Evolutionary conservation across 2,797 vertebrate genomes (phyloP).

Genomic region (Hypotaenidia philippensis): DNA sequence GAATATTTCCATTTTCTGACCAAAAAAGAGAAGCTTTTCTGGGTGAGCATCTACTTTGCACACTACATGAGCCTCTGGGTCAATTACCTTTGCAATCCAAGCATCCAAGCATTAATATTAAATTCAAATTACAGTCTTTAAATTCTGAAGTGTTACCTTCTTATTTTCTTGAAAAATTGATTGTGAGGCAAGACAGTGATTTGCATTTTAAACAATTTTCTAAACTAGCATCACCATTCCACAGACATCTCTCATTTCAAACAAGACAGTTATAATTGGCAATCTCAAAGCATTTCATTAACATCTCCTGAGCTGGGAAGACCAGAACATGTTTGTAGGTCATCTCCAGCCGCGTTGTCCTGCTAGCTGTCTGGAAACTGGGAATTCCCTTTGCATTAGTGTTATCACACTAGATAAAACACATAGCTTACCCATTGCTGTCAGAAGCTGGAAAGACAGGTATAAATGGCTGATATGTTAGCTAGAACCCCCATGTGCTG

Average conservation of each 20-base stretch:
- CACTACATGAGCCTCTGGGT: constrained; percentile 56
- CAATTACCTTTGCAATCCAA: constrained; percentile 64
- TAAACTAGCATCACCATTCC: constrained; percentile 43
- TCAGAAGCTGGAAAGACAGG: neutral
- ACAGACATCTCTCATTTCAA: constrained; percentile 55
- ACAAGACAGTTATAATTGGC: neutral
- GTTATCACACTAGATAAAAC: neutral
- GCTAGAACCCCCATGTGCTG: rapidly evolving
- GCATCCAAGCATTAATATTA: constrained; percentile 70
- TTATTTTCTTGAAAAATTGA: constrained; percentile 73
- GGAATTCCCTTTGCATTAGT: neutral
- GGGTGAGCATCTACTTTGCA: constrained; percentile 70
- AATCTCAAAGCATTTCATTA: neutral
- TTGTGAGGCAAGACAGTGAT: constrained; percentile 48
- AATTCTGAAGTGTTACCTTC: constrained; percentile 61
- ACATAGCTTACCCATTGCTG: neutral
- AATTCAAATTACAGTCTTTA: constrained; percentile 74
- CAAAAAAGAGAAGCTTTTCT: constrained; percentile 52
- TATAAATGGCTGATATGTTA: neutral
- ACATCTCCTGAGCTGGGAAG: neutral
- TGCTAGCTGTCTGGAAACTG: neutral
- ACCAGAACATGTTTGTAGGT: neutral
- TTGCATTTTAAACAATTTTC: constrained; percentile 76
- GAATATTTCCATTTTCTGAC: constrained; percentile 69
- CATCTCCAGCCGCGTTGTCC: neutral